Evolutionary conservation across 1,140 invertebrate species (phyloP).

Genomic region (Sycophaga agraensis): DNA sequence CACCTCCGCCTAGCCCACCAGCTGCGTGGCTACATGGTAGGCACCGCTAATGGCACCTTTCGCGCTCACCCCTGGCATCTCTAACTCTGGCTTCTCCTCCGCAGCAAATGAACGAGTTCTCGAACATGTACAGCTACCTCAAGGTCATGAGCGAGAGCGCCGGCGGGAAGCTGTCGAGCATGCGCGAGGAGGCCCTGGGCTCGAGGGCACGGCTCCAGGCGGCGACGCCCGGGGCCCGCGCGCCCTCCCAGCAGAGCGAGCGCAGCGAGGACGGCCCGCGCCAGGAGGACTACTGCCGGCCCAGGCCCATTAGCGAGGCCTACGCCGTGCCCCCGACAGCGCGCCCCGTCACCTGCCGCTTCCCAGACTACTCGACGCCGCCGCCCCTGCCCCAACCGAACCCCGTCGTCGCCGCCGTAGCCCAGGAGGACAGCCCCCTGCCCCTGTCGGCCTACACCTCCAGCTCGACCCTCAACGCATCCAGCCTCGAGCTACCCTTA

Average conservation of each 20-base stretch:
- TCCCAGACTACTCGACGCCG: slow-evolving; percentile 25
- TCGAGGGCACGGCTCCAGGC: slow-evolving; percentile 62
- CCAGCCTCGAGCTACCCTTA: slow-evolving; percentile 46
- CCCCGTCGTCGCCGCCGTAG: slow-evolving; percentile 28
- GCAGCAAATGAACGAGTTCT: slow-evolving; percentile 75
- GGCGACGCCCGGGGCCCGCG: background rate
- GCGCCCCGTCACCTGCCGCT: slow-evolving; percentile 45
- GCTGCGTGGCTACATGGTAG: slow-evolving; percentile 75
- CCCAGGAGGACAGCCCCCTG: slow-evolving; percentile 26
- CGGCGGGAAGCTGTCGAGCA: background rate
- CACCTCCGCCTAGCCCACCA: slow-evolving; percentile 71
- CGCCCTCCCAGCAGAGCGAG: slow-evolving; percentile 17
- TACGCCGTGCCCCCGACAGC: slow-evolving; percentile 59
- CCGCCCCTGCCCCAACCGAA: slow-evolving; percentile 24
- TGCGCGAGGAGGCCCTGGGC: too few relatives aligned
- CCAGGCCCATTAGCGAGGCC: slow-evolving; percentile 58
- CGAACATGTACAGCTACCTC: slow-evolving; percentile 79
- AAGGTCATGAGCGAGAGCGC: slow-evolving; percentile 70
- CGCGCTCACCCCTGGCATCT: background rate
- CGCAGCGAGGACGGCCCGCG: slow-evolving; percentile 19
- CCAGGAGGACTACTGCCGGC: slow-evolving; percentile 60
- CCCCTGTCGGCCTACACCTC: slow-evolving; percentile 26
- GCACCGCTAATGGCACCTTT: too few relatives aligned
- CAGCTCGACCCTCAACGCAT: slow-evolving; percentile 23
- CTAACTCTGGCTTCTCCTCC: slow-evolving; percentile 5